These are phyloP conservation scores for Cheilinus undulatus DNA, from an alignment of 2,113 vertebrate species.

Conservation along the genomic window DNA sequence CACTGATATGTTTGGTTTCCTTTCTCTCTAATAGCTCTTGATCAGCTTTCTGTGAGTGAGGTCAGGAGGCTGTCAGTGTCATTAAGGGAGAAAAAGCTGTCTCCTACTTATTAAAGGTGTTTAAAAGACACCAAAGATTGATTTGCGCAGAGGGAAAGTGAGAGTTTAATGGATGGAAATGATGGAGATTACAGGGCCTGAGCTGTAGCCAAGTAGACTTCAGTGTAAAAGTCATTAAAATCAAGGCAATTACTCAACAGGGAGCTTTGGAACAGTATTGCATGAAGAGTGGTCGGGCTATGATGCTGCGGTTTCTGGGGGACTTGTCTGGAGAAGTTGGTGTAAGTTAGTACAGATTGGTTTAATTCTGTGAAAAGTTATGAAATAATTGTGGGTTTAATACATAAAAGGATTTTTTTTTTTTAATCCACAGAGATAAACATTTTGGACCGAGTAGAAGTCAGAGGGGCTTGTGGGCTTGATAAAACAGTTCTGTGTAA, in stretches of 20 bases:
- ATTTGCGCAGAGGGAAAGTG: constrained; percentile 54
- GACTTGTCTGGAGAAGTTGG: no score
- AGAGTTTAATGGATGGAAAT: constrained; percentile 68
- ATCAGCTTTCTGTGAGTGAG: constrained; percentile 20
- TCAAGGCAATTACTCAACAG: constrained; percentile 54
- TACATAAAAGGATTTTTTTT: background rate
- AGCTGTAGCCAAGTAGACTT: constrained; percentile 57
- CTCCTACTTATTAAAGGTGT: constrained; percentile 33
- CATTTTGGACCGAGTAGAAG: background rate
- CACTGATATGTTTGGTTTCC: background rate
- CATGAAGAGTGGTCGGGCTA: no score
- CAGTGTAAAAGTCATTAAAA: constrained; percentile 69
- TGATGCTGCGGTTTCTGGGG: no score
- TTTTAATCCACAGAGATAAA: background rate
- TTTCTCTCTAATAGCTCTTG: constrained; percentile 1
- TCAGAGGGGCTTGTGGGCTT: background rate
- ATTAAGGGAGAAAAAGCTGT: background rate
- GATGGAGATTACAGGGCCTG: constrained; percentile 51
- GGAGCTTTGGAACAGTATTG: background rate
- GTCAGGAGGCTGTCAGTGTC: constrained; percentile 39
- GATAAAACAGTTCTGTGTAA: no score
- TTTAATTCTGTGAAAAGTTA: constrained; percentile 6
- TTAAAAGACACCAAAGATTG: constrained; percentile 58
- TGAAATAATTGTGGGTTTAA: background rate
- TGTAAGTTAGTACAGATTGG: background rate